A percentile compares a stretch with the other conserved stretches of the same genome.
phyloP scores from a whole-genome alignment of 2,113 vertebrate genomes.

The Nothobranchius kuhntae region DNA sequence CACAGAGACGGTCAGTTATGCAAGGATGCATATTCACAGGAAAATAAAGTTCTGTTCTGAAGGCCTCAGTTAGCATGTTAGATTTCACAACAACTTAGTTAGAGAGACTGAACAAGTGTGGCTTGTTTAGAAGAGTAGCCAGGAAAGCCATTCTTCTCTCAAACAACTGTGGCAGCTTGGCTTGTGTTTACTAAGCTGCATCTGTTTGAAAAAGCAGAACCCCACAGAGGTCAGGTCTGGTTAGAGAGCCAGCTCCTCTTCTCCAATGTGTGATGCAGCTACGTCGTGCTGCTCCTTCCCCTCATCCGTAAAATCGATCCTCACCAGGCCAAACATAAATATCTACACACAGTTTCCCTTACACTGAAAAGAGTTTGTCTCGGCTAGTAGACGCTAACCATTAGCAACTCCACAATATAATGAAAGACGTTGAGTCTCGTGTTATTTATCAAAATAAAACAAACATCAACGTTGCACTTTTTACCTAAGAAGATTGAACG shows the following conservation, averaged over 20 bases:
- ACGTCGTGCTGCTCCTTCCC: neutral
- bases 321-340: neutral
- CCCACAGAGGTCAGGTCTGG: neutral
- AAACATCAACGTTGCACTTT: no score
- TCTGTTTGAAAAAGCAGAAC: neutral
- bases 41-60: no score
- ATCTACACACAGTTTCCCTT: no score
- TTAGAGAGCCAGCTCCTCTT: neutral
- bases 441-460: no score
- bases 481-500: no score
- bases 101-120: neutral
- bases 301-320: neutral
- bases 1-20: no score
- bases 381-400: no score
- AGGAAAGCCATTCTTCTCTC: neutral
- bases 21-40: no score
- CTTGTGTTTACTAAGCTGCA: neutral
- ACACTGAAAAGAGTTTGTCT: no score
- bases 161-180: neutral
- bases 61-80: neutral
- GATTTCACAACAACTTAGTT: no score
- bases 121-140: neutral
- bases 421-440: no score
- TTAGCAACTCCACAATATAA: no score
- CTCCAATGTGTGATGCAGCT: neutral